Evolutionary conservation across 2,888 invertebrate species (phyloP), one percentile per base, ranked within the genome.

Genomic region (Fragum whitleyi): DNA sequence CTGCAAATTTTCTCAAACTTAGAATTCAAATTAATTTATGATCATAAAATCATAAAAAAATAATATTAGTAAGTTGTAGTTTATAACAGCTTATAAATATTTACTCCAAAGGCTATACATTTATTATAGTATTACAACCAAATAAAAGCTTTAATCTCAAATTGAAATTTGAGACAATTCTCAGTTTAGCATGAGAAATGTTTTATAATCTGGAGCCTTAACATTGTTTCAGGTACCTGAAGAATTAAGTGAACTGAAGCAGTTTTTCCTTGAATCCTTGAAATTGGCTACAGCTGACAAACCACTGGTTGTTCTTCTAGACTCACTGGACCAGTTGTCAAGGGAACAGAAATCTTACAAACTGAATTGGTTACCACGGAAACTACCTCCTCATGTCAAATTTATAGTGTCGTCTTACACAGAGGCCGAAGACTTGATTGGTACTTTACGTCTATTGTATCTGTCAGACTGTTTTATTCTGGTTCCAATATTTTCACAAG

Each of bases 301-400:
- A 62, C 89, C 90, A 0, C 71, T 92, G 21, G 86, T 91, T 7
- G 79, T 92, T 7, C 59, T 92, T 6, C 80, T 92, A 21, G 92
- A 92, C 73, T 90, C 91, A 0, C 77, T 92, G 7, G 91, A 92
- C 73, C 92, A 92, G 77, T 81, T 92, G 29, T 87, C 90, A 0
- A 47, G 81, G 21, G 88, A 83, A 39, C 81, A 89, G 73, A 85
- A 86, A 51, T 91, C 91, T n/a, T 87, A 90, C 79, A 90, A 87
- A 61, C 77, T 92, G 9, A 85, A 87, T 79, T 92, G 92, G 92
- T 81, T 92, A 26, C 92, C 92, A 28, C 77, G 85, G 71, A 79
- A 84, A 69, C 81, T 91, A 14, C 90, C 91, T 1, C 42, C 79
- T 16, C 83, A 92, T 81, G 89, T 90, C 7, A 82, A 83, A n/a